Conservation (phyloP, 2,113 vertebrate genomes). For the Ptyas mucosa region DNA sequence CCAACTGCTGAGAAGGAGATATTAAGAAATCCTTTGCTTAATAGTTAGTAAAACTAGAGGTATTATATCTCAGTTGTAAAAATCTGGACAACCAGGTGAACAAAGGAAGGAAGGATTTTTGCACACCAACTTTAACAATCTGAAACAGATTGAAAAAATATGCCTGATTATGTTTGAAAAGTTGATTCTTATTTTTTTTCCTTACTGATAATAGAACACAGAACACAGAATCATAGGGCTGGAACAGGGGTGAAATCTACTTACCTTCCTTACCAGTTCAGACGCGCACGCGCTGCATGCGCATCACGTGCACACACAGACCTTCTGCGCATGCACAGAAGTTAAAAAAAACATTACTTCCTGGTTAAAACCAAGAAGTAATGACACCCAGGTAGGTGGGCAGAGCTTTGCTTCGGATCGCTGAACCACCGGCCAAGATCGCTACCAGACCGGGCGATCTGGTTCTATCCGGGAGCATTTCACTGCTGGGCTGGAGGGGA, state of each 20-base stretch:
- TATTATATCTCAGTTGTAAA: background rate
- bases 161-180: background rate
- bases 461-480: too few relatives aligned
- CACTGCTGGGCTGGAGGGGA: background rate
- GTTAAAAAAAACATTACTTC: too few relatives aligned
- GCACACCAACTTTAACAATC: background rate
- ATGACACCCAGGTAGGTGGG: too few relatives aligned
- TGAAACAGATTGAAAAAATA: background rate
- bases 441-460: too few relatives aligned
- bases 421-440: too few relatives aligned
- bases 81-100: background rate
- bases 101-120: background rate
- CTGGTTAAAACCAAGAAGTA: too few relatives aligned
- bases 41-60: too few relatives aligned
- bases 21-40: background rate
- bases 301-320: too few relatives aligned
- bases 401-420: too few relatives aligned
- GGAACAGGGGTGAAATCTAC: background rate
- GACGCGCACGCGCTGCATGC: too few relatives aligned
- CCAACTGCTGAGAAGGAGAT: slow-evolving; percentile 5
- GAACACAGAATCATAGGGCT: background rate
- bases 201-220: background rate
- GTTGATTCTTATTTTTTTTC: background rate
- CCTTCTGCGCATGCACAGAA: too few relatives aligned
- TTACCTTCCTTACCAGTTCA: too few relatives aligned